These are phyloP conservation scores for Bucco capensis DNA, from an alignment of 2,113 vertebrate genomes.

Conservation along the genomic window DNA sequence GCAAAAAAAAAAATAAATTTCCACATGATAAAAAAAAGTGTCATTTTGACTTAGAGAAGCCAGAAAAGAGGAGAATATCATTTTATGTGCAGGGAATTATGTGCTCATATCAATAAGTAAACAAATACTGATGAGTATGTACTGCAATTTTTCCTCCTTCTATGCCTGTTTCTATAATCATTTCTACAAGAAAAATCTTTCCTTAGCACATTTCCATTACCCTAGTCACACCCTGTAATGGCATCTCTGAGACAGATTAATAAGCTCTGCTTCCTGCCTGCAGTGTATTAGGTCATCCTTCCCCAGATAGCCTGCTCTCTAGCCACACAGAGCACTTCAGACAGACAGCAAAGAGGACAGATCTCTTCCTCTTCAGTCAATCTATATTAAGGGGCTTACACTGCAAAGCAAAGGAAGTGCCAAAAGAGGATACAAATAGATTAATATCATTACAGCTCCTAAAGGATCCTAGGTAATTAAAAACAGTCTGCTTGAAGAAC, in stretches of 20 bases:
- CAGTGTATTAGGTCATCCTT: constrained; percentile 20
- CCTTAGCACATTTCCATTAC: background rate
- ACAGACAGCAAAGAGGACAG: background rate
- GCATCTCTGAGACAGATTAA: background rate
- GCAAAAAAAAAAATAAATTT: background rate
- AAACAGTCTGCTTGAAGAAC: background rate
- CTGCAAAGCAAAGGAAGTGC: constrained; percentile 29
- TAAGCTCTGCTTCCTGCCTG: constrained; percentile 44
- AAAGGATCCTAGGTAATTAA: constrained; percentile 17
- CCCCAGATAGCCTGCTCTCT: background rate
- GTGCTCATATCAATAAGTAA: background rate
- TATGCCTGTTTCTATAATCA: too few relatives aligned
- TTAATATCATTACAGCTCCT: constrained; percentile 13
- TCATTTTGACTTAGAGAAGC: background rate
- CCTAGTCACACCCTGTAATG: background rate
- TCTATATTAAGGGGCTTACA: constrained; percentile 46
- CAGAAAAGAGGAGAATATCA: background rate
- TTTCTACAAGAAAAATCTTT: background rate
- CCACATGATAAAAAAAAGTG: fast-evolving
- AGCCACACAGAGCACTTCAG: background rate
- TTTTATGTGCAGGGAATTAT: background rate
- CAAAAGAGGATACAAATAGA: constrained; percentile 21
- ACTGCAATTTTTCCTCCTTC: background rate
- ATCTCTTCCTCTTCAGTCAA: background rate
- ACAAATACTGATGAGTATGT: background rate